Base-by-base conservation (phyloP, 1,140 invertebrate genomes). In the Bombus polaris region DNA sequence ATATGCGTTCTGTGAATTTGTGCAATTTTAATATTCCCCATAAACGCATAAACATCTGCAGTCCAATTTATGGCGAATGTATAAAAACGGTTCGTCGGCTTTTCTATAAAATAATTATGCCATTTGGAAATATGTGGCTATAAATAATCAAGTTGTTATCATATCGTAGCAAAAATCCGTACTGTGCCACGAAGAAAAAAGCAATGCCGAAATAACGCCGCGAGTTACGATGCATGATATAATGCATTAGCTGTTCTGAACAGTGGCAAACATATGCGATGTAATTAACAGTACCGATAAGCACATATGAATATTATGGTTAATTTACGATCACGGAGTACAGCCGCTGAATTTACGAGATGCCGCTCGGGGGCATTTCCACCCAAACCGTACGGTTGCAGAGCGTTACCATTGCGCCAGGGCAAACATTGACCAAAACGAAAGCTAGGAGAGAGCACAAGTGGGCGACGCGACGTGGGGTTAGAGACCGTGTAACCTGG, bases 391-490 rank as follows among this genome's bases (percentile, higher is more conserved):
- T 42, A 72, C 68, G 25, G 68, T 28, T 25, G 22, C 53, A 81
- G n/a, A n/a, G 32, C n/a, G n/a, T 32, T 81, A 44, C 39, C 80
- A 65, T 73, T 71, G n/a, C 62, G 59, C 35, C 18, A 79, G 37
- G 18, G 47, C 73, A 89, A 88, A 83, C 83, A 86, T 86, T 89
- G 81, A 78, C 53, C 37, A 53, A 71, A 81, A 90, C 76, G 88
- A 89, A 85, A 59, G 79, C 37, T 68, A 76, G 59, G 28, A 28
- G 35, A 71, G 35, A 18, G 80, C 39, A 65, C n/a, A 59, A 25
- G 32, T 75, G 73, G 44, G 1, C 18, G 44, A 35, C 39, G 44
- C 53, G 32, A 32, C 6, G 65, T n/a, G 12, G 47, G 37, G 77
- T 39, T 35, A 18, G 68, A 66, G 65, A 47, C n/a, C 35, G 39